A percentile compares a stretch with the other conserved stretches of the same genome.
These are phyloP conservation scores for Siderastrea siderea DNA, from an alignment of 92 coral and sea anemone species.

Conservation along the genomic window DNA sequence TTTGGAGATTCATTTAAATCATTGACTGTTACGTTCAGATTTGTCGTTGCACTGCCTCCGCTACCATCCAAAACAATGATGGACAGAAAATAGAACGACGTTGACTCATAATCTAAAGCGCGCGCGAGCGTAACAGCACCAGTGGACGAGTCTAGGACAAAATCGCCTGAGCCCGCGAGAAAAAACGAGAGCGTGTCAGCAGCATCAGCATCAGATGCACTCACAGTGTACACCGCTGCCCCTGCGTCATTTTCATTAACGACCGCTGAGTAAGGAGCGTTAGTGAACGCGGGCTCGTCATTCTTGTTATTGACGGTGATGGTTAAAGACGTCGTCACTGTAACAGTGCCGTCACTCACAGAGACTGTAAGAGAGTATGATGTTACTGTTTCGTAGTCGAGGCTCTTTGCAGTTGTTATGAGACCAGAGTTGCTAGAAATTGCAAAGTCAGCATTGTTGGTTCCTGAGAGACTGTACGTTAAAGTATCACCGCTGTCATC, in stretches of 20 bases:
- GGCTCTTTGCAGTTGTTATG: slow-evolving; percentile 57
- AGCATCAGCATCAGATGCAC: slow-evolving; percentile 70
- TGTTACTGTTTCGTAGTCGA: slow-evolving; percentile 63
- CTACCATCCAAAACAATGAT: slow-evolving; percentile 67
- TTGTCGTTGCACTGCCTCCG: slow-evolving; percentile 55
- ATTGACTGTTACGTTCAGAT: slow-evolving; percentile 63
- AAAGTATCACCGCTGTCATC: slow-evolving; percentile 73
- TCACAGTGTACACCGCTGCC: slow-evolving; percentile 73
- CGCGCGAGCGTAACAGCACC: slow-evolving; percentile 76
- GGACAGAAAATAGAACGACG: slow-evolving; percentile 60
- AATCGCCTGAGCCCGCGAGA: slow-evolving; percentile 72
- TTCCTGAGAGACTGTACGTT: slow-evolving; percentile 76
- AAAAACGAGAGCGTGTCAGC: slow-evolving; percentile 53
- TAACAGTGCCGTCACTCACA: slow-evolving; percentile 60
- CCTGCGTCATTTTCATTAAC: slow-evolving; percentile 72
- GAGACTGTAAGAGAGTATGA: slow-evolving; percentile 69
- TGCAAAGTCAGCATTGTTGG: slow-evolving; percentile 64
- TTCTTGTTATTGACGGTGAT: slow-evolving; percentile 59
- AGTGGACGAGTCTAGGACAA: slow-evolving; percentile 69
- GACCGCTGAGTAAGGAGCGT: slow-evolving; percentile 59
- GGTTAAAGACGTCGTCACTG: slow-evolving; percentile 44
- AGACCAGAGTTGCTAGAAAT: slow-evolving; percentile 71
- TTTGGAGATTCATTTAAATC: slow-evolving; percentile 59
- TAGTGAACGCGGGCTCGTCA: slow-evolving; percentile 67
- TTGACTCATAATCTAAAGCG: slow-evolving; percentile 65